A percentile compares a stretch with the other conserved stretches of the same genome.
These are phyloP conservation scores for Tetramorium simillimum DNA, from an alignment of 1,140 invertebrate genomes.

Conservation along the genomic window DNA sequence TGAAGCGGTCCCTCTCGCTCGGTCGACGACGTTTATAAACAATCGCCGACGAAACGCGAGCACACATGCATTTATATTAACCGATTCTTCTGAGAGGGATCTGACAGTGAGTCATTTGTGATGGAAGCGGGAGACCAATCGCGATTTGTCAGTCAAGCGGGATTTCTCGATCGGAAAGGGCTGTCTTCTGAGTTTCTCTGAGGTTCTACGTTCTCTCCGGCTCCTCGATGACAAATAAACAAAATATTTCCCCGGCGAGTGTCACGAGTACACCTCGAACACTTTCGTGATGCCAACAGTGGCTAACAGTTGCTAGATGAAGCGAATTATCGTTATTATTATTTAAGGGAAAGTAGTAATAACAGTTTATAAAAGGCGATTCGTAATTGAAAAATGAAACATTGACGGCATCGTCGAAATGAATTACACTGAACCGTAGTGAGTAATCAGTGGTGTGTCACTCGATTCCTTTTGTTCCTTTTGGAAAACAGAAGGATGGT, in stretches of 20 bases:
- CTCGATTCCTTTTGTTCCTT: not conserved
- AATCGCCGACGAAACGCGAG: slow-evolving; percentile 51
- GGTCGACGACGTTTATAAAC: slow-evolving; percentile 64
- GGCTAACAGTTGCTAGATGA: not conserved
- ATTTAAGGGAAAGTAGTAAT: not conserved
- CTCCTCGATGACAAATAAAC: not conserved
- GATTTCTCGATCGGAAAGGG: slow-evolving; percentile 49
- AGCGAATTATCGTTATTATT: not conserved
- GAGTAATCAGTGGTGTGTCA: not conserved
- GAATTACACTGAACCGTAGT: not conserved
- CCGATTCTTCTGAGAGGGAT: slow-evolving; percentile 19
- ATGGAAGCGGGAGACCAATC: slow-evolving; percentile 8
- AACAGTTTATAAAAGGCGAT: not conserved
- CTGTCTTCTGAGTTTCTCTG: not conserved
- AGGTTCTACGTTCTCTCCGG: not conserved
- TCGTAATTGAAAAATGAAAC: not conserved
- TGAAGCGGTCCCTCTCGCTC: not conserved
- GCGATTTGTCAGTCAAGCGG: slow-evolving; percentile 63
- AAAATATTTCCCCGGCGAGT: not conserved
- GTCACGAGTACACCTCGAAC: not conserved
- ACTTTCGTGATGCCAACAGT: not conserved
- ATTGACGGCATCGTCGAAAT: not conserved
- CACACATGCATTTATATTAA: slow-evolving; percentile 47
- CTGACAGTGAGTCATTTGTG: slow-evolving; percentile 66
- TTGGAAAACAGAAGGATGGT: not conserved